Conservation (phyloP, 2,113 vertebrate species). For the Labeo catla region DNA sequence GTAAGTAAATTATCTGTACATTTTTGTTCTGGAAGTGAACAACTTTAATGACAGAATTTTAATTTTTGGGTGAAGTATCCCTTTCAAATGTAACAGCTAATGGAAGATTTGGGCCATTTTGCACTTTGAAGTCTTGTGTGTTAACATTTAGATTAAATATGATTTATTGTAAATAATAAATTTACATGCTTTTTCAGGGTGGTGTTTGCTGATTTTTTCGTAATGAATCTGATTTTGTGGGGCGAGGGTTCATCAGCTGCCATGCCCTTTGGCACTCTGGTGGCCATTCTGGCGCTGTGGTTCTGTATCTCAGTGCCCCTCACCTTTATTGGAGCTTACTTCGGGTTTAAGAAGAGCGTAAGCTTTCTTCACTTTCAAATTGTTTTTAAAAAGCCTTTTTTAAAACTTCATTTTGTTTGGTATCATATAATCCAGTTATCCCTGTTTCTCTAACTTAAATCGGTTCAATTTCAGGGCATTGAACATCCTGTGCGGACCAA, state of each 20-base stretch:
- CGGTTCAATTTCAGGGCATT: conserved; percentile 79
- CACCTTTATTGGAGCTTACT: conserved; percentile 92
- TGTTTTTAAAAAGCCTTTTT: background rate
- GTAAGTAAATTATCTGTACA: too few species aligned
- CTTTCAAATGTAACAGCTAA: too few species aligned
- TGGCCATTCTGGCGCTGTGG: conserved; percentile 92
- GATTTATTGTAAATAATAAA: background rate
- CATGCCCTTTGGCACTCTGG: conserved; percentile 90
- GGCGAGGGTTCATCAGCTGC: conserved; percentile 93
- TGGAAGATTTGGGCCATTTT: background rate
- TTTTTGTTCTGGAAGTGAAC: too few species aligned
- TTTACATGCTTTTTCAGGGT: conserved; percentile 75
- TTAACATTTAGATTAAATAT: background rate
- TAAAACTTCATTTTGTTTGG: background rate
- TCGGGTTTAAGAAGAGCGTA: conserved; percentile 92
- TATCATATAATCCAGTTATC: background rate
- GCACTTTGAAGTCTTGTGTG: background rate
- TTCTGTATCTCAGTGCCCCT: conserved; percentile 94
- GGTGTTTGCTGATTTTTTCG: conserved; percentile 93
- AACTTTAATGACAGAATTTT: too few species aligned
- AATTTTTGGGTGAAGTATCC: too few species aligned
- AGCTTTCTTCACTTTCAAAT: conserved; percentile 63
- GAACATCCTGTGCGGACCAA: conserved; percentile 94
- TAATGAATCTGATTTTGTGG: conserved; percentile 96
- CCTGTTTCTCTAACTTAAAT: background rate